Base-by-base conservation (phyloP, 2,113 vertebrate genomes). In the Chaetodon trifascialis region DNA sequence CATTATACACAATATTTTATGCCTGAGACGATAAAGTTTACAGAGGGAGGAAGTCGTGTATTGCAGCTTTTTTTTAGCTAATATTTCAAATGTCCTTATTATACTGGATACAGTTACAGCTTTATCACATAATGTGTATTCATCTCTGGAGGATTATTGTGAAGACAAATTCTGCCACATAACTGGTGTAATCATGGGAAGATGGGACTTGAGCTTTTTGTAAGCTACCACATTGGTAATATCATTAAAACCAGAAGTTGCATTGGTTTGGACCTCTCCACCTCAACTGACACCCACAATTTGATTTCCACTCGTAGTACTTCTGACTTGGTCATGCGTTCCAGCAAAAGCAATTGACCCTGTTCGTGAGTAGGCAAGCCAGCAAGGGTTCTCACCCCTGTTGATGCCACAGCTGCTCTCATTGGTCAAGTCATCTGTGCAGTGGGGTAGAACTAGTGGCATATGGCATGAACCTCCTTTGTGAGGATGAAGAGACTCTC, bases 1-100 rank as follows among this genome's bases (percentile, higher is more conserved):
- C 65, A 8, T 73, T 83, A 68, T 19, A 34, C n/a, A n/a, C 25
- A 36, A 82, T 79, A 76, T 62, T 75, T 78, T 84, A 52, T 67
- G 65, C 69, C 71, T 71, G 59, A 77, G 46, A 60, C 44, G 42
- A 51, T 21, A 66, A 51, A 58, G 42, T 79, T 77, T 59, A 79
- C 64, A 52, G 52, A 47, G 60, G 21, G 52, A 46, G 30, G 21
- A 80, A 54, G 38, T 66, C 62, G 46, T 55, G 36, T 30, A 49
- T 38, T 23, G 36, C 56, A 46, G 55, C 5, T 16, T 55, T 74
- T 73, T 44, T 75, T 62, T n/a, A 55, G 51, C 40, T 47, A 36
- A 23, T 75, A 25, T 70, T 80, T 63, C 34, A 55, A 36, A 66
- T 76, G 9, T 44, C 52, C 11, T n/a, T 46, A 73, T 52, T 19